Evolutionary conservation across 1,140 invertebrate genomes (phyloP), one percentile per base, ranked within the genome.

Genomic region (Nilaparvata lugens): DNA sequence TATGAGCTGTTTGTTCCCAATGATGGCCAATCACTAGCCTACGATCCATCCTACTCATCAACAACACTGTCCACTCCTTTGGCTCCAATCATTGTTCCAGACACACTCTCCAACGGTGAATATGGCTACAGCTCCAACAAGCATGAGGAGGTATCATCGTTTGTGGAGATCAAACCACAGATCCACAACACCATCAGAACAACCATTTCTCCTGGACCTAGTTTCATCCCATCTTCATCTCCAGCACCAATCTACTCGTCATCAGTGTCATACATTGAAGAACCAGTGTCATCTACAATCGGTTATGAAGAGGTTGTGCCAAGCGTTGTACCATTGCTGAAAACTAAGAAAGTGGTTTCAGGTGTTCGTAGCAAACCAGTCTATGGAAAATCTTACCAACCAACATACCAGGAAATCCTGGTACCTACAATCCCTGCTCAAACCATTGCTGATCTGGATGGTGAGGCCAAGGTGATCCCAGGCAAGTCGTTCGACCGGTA

Each of bases 401-500:
- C 38, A 16, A 42, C 38, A 21, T 45, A 42, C 25, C 56, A 57
- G 28, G 31, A 45, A 38, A 28, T 43, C 6, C 25, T 43, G 31
- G 21, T 21, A 16, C 35, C 42, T 18, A 60, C 48, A 2, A 48
- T 48, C 18, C 52, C 52, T 7, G 52, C 52, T 24, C 21, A 54
- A 5, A 31, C 21, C 5, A 54, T 54, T 14, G 31, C 35, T 2
- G 23, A 45, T 9, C 4, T 60, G 13, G 52, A 43, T 35, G 45
- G 18, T 38, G 51, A 19, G 14, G 11, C 58, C 4, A 54, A 54
- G 19, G 51, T 48, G 21, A 25, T 51, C 4, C 54, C 51, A 24
- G 63, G 58, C 0, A 68, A 69, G 56, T 59, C 74, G 4, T 77
- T 79, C 55, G 77, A 83, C 64, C 71, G 78, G 9, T 81, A 80